Base-by-base conservation (phyloP, 2,113 vertebrate species). In the Athene noctua region DNA sequence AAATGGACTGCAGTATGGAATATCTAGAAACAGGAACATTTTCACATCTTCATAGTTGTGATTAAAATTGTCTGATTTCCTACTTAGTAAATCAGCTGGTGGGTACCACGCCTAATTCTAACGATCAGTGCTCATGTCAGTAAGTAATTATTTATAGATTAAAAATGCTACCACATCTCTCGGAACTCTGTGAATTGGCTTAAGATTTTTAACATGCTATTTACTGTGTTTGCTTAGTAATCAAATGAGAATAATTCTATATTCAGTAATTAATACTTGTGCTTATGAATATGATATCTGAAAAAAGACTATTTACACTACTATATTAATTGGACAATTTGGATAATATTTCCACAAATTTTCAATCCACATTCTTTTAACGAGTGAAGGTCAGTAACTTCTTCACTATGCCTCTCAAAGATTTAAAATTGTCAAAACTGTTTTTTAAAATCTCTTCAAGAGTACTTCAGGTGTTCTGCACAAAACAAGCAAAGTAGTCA, bases 81-180 rank as follows among this genome's bases (percentile, higher is more conserved):
- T 98, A 98, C 98, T 98, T 97, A 98, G 93, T 98, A 97, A 94
- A 98, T 98, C 97, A 97, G 98, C 96, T 98, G 97, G 97, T 98
- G 98, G 98, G 98, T 98, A 97, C 81, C 97, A 97, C 75, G 97
- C 98, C 98, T 98, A 98, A 98, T 98, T 99, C 98, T 99, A 98
- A 99, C 98, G 98, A 99, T 97, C 97, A 98, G 97, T 92, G 97
- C 98, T 98, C 98, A 96, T 91, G 98, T 98, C 98, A 98, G 94
- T 97, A 98, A 98, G 97, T 96, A 98, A 96, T 98, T 98, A 98
- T 97, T 98, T 98, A 98, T 96, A 98, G 97, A 98, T 97, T 97
- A 99, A 98, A 99, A 87, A 98, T 98, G 98, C 98, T 98, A 98
- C 97, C 98, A 99, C 98, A 97, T 98, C 98, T 98, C 98, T 97